Base-by-base conservation (phyloP, 2,113 vertebrate genomes). In the Apteryx owenii region DNA sequence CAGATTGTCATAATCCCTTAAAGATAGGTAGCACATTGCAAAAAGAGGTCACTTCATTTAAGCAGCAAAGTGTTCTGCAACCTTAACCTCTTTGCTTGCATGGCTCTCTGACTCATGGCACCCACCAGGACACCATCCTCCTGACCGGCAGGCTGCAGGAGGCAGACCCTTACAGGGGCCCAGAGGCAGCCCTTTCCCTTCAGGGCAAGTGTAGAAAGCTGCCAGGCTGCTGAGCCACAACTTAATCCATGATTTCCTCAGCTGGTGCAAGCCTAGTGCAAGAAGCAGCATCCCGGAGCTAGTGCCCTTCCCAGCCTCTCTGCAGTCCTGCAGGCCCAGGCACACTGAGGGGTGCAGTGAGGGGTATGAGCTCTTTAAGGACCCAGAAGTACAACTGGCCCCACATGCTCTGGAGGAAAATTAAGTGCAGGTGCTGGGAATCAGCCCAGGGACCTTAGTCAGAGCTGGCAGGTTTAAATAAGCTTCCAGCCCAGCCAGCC, bases 371-470 rank as follows among this genome's bases (percentile, higher is more conserved):
- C 2, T 61, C 38, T 76, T 71, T 79, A 81, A 73, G 68, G 48
- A 65, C 16, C 3, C 61, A 65, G 6, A 93, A 95, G 56, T 26
- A 80, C 0, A 4, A 83, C 36, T 36, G 54, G 54, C 22, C 22
- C 68, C 60, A 76, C 26, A 10, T 58, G 26, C 29, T 46, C 76
- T 64, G 60, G 15, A 65, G 11, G 23, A 93, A 95, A 89, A 94
- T 88, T 48, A 91, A 91, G 21, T 60, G 88, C 88, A 90, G 75
- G 26, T 94, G 78, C 75, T 95, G 68, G 48, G 89, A 78, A 62
- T 89, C 58, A 65, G 82, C 81, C 85, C 53, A 95, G 26, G 10
- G 76, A 79, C 36, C 58, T 89, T 80, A 23, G 0, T 85, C 88
- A 94, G 62, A 83, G 58, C 79, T 94, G 85, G 71, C 62, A 83